Evolutionary conservation across 2,113 vertebrate species (phyloP).

Genomic region (Peucedramus taeniatus): DNA sequence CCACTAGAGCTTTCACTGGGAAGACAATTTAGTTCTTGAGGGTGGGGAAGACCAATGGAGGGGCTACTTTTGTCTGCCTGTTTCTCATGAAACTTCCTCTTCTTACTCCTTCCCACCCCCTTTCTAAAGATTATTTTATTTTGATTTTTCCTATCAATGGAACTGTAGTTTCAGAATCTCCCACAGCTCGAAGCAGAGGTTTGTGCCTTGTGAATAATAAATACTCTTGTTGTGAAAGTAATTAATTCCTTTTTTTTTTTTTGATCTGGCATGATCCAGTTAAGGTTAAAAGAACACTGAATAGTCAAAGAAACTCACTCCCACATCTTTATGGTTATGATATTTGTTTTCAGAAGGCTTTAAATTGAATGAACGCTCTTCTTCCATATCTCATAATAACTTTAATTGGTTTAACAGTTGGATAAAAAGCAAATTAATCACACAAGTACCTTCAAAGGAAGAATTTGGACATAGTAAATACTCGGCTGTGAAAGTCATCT

Average conservation of each 20-base stretch:
- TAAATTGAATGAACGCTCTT: background rate
- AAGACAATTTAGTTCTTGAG: background rate
- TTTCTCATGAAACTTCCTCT: background rate
- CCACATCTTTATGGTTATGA: background rate
- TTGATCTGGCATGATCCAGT: background rate
- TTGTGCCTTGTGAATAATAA: background rate
- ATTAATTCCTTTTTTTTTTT: background rate
- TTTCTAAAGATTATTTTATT: background rate
- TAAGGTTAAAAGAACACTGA: background rate
- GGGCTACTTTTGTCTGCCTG: background rate
- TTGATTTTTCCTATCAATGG: background rate
- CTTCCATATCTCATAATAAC: background rate
- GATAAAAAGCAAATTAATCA: slow-evolving; percentile 19
- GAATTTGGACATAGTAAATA: background rate
- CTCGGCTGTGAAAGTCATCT: background rate
- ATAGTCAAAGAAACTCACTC: slow-evolving; percentile 11
- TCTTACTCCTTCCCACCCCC: rapidly evolving
- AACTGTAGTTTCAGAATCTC: background rate
- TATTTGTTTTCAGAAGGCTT: slow-evolving; percentile 7
- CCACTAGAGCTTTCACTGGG: background rate
- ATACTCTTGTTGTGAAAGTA: background rate
- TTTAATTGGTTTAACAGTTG: slow-evolving; percentile 35
- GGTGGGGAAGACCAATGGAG: rapidly evolving
- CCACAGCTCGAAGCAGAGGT: background rate
- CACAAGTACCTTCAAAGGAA: background rate